Conservation (phyloP, 1,140 invertebrate species). For the Apis dorsata region DNA sequence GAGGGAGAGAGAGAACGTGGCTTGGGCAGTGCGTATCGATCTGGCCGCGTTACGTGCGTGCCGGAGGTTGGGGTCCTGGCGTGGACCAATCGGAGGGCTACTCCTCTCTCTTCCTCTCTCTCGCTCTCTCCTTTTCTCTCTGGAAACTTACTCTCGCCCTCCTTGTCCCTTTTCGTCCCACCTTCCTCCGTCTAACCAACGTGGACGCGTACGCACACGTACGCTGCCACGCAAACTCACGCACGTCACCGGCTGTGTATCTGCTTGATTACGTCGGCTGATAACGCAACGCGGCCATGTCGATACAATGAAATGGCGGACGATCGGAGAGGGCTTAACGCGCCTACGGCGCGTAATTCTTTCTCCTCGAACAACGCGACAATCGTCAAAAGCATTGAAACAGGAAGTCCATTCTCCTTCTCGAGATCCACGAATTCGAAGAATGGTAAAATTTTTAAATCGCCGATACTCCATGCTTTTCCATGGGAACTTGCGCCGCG, state of each 20-base stretch:
- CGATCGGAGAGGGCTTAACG: constrained; percentile 38
- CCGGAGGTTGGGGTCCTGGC: constrained; percentile 75
- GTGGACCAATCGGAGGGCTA: constrained; percentile 79
- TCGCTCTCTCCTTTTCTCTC: constrained; percentile 54
- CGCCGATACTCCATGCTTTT: neutral
- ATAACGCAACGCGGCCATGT: constrained; percentile 68
- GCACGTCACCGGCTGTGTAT: constrained; percentile 30
- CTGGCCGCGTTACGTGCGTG: constrained; percentile 77
- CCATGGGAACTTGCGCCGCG: neutral
- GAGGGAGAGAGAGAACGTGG: constrained; percentile 69
- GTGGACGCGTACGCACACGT: constrained; percentile 27
- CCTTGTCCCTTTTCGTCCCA: constrained; percentile 48
- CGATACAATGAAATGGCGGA: constrained; percentile 74
- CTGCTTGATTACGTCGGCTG: constrained; percentile 67
- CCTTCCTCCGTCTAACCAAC: constrained; percentile 20
- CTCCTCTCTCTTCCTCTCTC: constrained; percentile 69
- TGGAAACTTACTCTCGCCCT: constrained; percentile 48
- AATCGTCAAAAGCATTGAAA: neutral
- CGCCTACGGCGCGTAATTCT: too few species aligned
- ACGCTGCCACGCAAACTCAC: constrained; percentile 1
- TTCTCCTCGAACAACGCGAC: neutral
- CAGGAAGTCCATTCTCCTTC: neutral
- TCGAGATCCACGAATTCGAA: neutral
- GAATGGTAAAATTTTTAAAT: neutral
- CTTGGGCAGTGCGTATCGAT: constrained; percentile 81